Base-by-base conservation (phyloP, 2,113 vertebrate genomes). In the Bujurquina vittata region DNA sequence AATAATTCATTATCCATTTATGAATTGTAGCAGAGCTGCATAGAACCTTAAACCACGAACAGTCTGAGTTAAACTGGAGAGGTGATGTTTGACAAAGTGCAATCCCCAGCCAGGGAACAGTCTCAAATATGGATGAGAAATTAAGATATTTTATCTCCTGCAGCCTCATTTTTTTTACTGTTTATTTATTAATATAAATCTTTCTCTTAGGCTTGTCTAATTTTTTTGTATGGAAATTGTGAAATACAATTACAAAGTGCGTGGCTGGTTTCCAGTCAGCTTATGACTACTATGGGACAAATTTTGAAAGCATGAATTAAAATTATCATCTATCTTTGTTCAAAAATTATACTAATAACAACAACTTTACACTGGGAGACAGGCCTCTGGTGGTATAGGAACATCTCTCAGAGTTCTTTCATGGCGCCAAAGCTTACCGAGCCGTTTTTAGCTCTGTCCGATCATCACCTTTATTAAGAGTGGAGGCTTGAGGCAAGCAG, bases 401-500 rank as follows among this genome's bases (percentile, higher is more conserved):
- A 74, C 2, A 33, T 43, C 73, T 49, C n/a, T 23, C 14, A 1
- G n/a, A 29, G 4, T 37, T 83, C 29, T 52, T 55, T 57, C 29
- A 60, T 61, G 43, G 67, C 40, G 46, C 37, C 60, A 20, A 35
- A 61, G 10, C 26, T 33, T 55, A 2, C 33, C 17, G 3, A 63
- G 26, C 14, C 10, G 6, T 43, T n/a, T 82, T 33, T 3, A 59
- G 43, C 9, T 67, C 57, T n/a, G 57, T 77, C 67, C 18, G 17
- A 72, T 33, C 58, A 80, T 54, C 63, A 63, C 59, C 62, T 81
- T 57, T 55, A 75, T 62, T 37, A 55, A 23, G 31, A 80, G 46
- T 2, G 26, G 10, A 15, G 3, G 59, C n/a, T 33, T 14, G 11
- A 76, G 80, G 62, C n/a, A 31, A 65, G 73, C 43, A 12, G 46